These are phyloP conservation scores for Luidia sarsii DNA, from an alignment of 53 echinoderm and acorn worm genomes.

Conservation along the genomic window DNA sequence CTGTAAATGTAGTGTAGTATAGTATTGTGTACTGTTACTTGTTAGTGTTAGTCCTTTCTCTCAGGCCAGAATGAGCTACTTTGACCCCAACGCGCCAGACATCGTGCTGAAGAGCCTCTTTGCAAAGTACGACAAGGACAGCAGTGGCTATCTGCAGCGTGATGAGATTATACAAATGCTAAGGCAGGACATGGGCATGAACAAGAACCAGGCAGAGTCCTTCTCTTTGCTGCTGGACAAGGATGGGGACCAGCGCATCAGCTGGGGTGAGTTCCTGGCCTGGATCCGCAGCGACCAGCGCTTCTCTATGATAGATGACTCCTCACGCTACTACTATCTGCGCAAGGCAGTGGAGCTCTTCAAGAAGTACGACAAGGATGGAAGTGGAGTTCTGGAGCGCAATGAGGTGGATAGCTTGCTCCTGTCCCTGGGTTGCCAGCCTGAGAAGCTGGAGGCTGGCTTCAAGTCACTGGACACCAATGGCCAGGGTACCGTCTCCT, in stretches of 20 bases:
- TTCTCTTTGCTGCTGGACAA: conserved; percentile 31
- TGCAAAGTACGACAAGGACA: conserved; percentile 15
- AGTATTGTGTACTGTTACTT: too few relatives aligned
- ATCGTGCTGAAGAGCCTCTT: conserved; percentile 41
- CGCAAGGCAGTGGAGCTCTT: conserved; percentile 29
- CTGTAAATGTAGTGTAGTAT: too few relatives aligned
- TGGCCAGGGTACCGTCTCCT: conserved; percentile 32
- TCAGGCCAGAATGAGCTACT: conserved; percentile 8
- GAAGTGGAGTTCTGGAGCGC: conserved; percentile 31
- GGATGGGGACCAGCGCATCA: conserved; percentile 39
- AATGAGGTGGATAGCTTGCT: conserved; percentile 4
- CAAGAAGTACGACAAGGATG: conserved; percentile 40
- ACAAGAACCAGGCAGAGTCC: conserved; percentile 24
- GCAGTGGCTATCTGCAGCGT: neutral
- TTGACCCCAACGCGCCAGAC: conserved; percentile 7
- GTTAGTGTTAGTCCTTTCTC: too few relatives aligned
- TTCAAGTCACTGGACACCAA: conserved; percentile 21
- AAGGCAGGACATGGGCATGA: conserved; percentile 27
- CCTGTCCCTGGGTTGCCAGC: conserved; percentile 1
- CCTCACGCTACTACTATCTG: neutral
- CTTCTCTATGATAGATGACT: conserved; percentile 38
- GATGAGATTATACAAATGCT: conserved; percentile 1
- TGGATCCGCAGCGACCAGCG: conserved; percentile 30
- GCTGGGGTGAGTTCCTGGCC: conserved; percentile 23
- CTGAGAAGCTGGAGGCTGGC: conserved; percentile 18